These are phyloP conservation scores for Peromyscus maniculatus DNA, from an alignment of 2,113 vertebrate species.

Conservation along the genomic window DNA sequence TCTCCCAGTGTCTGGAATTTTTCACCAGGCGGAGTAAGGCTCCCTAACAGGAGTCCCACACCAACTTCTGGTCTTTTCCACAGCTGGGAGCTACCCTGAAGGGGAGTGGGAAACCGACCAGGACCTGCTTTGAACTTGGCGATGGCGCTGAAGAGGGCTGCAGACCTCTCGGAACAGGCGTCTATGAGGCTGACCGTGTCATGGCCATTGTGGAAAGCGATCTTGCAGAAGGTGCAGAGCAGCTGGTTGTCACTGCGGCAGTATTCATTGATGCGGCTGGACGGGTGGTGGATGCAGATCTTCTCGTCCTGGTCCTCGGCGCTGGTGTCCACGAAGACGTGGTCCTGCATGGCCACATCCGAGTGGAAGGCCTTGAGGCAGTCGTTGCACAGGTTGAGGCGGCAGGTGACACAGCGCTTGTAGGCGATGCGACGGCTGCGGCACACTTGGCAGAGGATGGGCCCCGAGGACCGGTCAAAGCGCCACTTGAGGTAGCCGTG, in stretches of 20 bases:
- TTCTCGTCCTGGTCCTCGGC: conserved; percentile 79
- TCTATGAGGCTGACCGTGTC: conserved; percentile 76
- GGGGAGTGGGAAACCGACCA: neutral
- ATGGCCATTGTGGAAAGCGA: conserved; percentile 73
- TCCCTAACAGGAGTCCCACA: neutral
- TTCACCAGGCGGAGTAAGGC: neutral
- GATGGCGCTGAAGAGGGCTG: conserved; percentile 82
- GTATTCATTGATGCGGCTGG: conserved; percentile 81
- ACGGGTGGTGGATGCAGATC: conserved; percentile 82
- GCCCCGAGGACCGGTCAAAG: conserved; percentile 72
- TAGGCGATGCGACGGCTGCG: conserved; percentile 69
- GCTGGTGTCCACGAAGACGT: conserved; percentile 81
- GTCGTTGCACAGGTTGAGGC: conserved; percentile 84
- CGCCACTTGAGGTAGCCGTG: conserved; percentile 83
- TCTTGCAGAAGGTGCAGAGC: conserved; percentile 82
- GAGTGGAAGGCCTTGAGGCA: conserved; percentile 82
- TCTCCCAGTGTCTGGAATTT: neutral
- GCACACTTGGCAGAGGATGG: conserved; percentile 83
- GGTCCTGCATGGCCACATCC: conserved; percentile 81
- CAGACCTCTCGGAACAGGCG: conserved; percentile 73
- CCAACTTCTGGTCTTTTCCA: neutral
- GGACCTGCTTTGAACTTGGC: conserved; percentile 86
- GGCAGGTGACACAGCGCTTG: conserved; percentile 83
- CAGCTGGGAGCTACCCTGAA: neutral
- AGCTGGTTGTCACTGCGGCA: conserved; percentile 81